Conservation (phyloP, 2,888 invertebrate genomes). For the Noctua comes region DNA sequence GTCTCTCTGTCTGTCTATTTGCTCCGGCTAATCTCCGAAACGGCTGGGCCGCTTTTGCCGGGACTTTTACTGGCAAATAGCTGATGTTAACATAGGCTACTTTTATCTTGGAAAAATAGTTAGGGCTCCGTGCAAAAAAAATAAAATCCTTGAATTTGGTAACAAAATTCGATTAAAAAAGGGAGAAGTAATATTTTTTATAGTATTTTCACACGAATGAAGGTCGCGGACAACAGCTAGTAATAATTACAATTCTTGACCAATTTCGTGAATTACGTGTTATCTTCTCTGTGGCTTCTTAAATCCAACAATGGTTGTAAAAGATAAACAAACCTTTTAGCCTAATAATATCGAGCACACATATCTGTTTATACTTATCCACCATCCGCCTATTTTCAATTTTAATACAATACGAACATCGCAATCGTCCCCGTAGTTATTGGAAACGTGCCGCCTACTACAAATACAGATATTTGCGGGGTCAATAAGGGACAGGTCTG, state of each 20-base stretch:
- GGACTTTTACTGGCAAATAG: too few relatives aligned
- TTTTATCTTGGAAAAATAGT: too few relatives aligned
- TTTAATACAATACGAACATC: slow-evolving; percentile 57
- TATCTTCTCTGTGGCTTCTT: not conserved
- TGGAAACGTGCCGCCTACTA: slow-evolving; percentile 66
- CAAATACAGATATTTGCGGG: slow-evolving; percentile 65
- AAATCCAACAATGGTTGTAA: not conserved
- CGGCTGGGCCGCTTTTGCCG: too few relatives aligned
- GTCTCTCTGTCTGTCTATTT: too few relatives aligned
- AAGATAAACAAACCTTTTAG: slow-evolving; percentile 21
- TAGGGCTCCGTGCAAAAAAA: too few relatives aligned
- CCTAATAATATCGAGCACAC: slow-evolving; percentile 17
- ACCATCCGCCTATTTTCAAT: slow-evolving; percentile 45
- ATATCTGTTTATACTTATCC: slow-evolving; percentile 27
- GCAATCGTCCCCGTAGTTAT: slow-evolving; percentile 55
- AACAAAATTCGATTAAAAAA: too few relatives aligned
- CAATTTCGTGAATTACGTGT: not conserved
- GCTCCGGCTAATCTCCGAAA: too few relatives aligned
- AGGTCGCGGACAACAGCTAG: too few relatives aligned
- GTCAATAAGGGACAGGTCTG: slow-evolving; percentile 65
- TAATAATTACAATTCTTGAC: not conserved
- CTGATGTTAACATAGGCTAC: too few relatives aligned
- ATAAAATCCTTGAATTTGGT: too few relatives aligned
- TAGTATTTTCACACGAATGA: too few relatives aligned
- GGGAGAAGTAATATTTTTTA: too few relatives aligned